Base-by-base conservation (phyloP, 1,140 invertebrate genomes). In the Zaprionus capensis region DNA sequence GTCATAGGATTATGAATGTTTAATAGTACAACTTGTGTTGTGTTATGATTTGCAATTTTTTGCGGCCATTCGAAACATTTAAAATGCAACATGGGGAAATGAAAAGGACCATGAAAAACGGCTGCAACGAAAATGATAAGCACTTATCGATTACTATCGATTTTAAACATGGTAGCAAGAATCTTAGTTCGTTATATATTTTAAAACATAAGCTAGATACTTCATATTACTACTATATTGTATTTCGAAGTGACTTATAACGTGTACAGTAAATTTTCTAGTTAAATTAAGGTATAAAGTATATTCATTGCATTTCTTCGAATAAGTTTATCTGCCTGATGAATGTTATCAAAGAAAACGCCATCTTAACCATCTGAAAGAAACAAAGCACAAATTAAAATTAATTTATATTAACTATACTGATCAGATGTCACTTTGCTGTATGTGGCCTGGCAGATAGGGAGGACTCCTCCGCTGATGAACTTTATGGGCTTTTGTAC, bases 321-420 rank as follows among this genome's bases (percentile, higher is more conserved):
- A 63, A 79, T 1, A 84, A 53, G 38, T 78, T 71, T 15, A 81
- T 49, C 28, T 86, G 71, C 26, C 73, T 81, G 4, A 85, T 72
- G 26, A 85, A 85, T 5, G 82, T 79, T 20, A 81, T 74, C 26
- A 86, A 55, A 0, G 79, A 74, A 56, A 86, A 86, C 0, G 82
- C 79, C 46, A 86, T 59, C 4, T 82, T 80, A 5, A 83, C 79
- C 6, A 86, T 71, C 82, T 86, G 17, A 20, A 62, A 59, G 17
- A 5, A 53, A 1, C 20, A 41, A 14, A 34, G 28, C 28, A 9
- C 28, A 31, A 31, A 31, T 31, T 31, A 31, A 31, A 31, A 31
- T 31, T 31, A 2, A 31, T 31, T 9, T 31, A 31, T 9, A 31
- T 31, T 31, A 31, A 31, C 28, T 31, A 9, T 31, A 4, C 12